Base-by-base conservation (phyloP, 2,113 vertebrate species). In the Halcyon malimbica region DNA sequence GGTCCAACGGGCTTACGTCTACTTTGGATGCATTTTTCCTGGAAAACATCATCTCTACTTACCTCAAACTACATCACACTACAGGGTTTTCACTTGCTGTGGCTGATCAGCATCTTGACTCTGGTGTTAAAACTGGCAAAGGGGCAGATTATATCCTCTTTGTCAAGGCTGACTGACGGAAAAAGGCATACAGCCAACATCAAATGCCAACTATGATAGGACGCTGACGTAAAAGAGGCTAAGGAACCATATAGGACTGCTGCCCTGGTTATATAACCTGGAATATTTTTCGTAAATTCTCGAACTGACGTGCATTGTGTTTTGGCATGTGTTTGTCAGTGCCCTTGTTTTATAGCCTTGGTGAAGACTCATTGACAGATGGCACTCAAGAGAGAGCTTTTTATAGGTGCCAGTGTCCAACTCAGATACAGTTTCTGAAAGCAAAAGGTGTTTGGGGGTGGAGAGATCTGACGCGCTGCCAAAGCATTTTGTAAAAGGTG, bases 341-440 rank as follows among this genome's bases (percentile, higher is more conserved):
- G 97, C 51, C 84, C 94, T 88, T 71, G 67, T 91, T 93, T 93
- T 92, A 50, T 77, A 93, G 97, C 87, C 97, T 96, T 97, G 91
- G 91, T 81, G 89, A 96, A 85, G 94, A 92, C 93, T 96, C 88
- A 92, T 82, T 97, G 95, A 83, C 71, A 94, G 80, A 64, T 90
- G 86, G 78, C 95, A 89, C 81, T 93, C 92, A 91, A 88, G 87
- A 95, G 91, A 80, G 85, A 79, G 91, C 96, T 97, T 98, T 98
- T 98, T 97, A 97, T 94, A 97, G 97, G 81, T 91, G 77, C 73
- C 83, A 65, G 85, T 71, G 90, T 95, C 96, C 89, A 6, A 94
- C 48, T 84, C 94, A 44, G 28, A 91, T 91, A 75, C 21, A 86
- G 83, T 94, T 97, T 96, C 86, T 88, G 91, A 96, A 97, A 97